Percentiles rank a stretch among this genome's conserved stretches.
Conservation (phyloP, 2,888 invertebrate species). For the Ernsta delagoae region DNA sequence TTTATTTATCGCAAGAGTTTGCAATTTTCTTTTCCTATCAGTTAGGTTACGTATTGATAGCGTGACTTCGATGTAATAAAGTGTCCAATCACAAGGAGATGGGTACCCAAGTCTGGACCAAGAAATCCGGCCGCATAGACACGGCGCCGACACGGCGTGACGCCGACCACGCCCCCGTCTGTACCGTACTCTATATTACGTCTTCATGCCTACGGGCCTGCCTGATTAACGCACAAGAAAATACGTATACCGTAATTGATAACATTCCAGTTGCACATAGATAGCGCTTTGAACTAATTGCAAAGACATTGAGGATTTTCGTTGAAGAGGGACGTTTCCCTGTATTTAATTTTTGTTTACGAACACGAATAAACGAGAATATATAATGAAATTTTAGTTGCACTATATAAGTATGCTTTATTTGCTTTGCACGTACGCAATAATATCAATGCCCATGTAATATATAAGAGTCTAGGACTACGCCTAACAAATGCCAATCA, state of each 20-base stretch:
- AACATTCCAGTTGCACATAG: slow-evolving; percentile 33
- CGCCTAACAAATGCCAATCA: slow-evolving; percentile 28
- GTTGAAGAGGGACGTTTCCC: no score
- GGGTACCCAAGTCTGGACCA: slow-evolving; percentile 42
- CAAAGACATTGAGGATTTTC: no score
- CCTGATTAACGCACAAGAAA: slow-evolving; percentile 32
- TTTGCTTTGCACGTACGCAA: no score
- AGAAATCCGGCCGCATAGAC: slow-evolving; percentile 64
- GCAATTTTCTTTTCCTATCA: slow-evolving; percentile 24
- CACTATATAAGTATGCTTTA: no score
- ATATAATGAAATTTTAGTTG: no score
- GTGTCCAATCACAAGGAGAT: slow-evolving; percentile 39
- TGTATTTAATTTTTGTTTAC: no score
- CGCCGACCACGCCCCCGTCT: slow-evolving; percentile 74
- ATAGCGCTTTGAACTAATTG: background rate
- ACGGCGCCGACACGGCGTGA: slow-evolving; percentile 77
- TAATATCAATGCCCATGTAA: no score
- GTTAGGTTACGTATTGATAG: slow-evolving; percentile 18
- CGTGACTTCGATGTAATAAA: slow-evolving; percentile 16
- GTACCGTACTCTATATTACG: slow-evolving; percentile 49
- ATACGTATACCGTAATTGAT: slow-evolving; percentile 34
- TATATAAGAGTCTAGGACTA: slow-evolving; percentile 11
- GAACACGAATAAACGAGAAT: no score
- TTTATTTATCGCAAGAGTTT: slow-evolving; percentile 13
- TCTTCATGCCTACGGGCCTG: slow-evolving; percentile 31